Percentiles rank a stretch among this genome's conserved stretches.
Evolutionary conservation across 2,797 vertebrate genomes (phyloP).

Genomic region (Hafferia zeledoni): DNA sequence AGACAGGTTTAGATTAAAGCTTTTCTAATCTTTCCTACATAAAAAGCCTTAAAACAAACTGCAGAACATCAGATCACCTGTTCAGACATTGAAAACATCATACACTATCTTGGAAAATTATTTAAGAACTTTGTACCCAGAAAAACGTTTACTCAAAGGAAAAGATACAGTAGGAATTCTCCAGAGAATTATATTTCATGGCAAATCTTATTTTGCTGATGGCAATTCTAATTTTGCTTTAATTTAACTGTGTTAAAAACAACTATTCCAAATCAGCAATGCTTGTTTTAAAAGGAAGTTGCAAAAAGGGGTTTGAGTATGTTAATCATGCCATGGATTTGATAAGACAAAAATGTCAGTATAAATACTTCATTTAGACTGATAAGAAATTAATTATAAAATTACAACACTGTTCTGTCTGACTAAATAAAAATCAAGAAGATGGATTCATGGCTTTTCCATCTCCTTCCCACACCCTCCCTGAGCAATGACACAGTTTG

Average conservation of each 20-base stretch:
- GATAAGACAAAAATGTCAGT: neutral
- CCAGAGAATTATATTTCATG: neutral
- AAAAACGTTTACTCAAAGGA: neutral
- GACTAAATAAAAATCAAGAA: neutral
- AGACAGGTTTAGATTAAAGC: neutral
- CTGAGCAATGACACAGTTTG: neutral
- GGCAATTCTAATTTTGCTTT: neutral
- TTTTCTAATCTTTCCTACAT: neutral
- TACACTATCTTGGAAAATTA: neutral
- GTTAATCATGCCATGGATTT: neutral
- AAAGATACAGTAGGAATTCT: neutral
- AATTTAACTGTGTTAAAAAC: neutral
- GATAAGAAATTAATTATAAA: constrained; percentile 6
- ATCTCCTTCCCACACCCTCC: constrained; percentile 15
- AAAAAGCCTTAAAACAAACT: neutral
- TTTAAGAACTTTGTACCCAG: neutral
- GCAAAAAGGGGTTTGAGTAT: neutral
- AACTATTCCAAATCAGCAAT: neutral
- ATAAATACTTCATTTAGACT: neutral
- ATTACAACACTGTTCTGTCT: neutral
- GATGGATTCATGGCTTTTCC: constrained; percentile 12
- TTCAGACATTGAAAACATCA: neutral
- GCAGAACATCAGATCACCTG: neutral
- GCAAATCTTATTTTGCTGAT: neutral
- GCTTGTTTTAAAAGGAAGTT: neutral